phyloP scores from a whole-genome alignment of 1,140 invertebrate species.

The Drosophila obscura region DNA sequence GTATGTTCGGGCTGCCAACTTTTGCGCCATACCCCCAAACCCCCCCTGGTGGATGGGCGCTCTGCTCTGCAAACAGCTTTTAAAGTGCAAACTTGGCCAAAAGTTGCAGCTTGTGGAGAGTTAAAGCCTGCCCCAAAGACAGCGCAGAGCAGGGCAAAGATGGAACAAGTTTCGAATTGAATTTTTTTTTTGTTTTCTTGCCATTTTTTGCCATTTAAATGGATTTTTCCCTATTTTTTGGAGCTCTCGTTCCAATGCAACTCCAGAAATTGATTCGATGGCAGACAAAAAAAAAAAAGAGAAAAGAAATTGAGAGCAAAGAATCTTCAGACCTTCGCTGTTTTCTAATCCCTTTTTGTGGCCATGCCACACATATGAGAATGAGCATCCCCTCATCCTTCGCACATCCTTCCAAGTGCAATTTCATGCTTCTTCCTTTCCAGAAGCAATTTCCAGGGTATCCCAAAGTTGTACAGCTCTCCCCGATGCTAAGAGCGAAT shows the following conservation, averaged over 20 bases:
- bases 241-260: no score
- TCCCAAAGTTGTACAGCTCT: background rate
- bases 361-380: no score
- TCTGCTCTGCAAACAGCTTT: slow-evolving; percentile 66
- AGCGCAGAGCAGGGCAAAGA: no score
- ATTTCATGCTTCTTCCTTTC: background rate
- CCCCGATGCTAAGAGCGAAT: no score
- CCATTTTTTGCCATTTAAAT: slow-evolving; percentile 31
- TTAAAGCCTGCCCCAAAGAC: slow-evolving; percentile 45
- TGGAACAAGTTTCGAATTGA: slow-evolving; percentile 60
- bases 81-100: slow-evolving; percentile 76
- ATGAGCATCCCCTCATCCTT: background rate
- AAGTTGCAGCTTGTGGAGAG: slow-evolving; percentile 59
- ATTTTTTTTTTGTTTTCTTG: slow-evolving; percentile 40
- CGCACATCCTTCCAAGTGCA: background rate
- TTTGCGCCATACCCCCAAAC: slow-evolving; percentile 27
- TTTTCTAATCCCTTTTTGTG: no score
- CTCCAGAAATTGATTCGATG: background rate
- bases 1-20: slow-evolving; percentile 54
- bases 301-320: background rate
- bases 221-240: slow-evolving; percentile 14
- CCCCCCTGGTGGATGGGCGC: slow-evolving; percentile 2
- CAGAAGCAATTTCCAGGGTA: background rate
- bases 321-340: no score
- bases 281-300: background rate